Evolutionary conservation across 2,888 invertebrate genomes (phyloP).

Genomic region (Trissoscelio sp.): DNA sequence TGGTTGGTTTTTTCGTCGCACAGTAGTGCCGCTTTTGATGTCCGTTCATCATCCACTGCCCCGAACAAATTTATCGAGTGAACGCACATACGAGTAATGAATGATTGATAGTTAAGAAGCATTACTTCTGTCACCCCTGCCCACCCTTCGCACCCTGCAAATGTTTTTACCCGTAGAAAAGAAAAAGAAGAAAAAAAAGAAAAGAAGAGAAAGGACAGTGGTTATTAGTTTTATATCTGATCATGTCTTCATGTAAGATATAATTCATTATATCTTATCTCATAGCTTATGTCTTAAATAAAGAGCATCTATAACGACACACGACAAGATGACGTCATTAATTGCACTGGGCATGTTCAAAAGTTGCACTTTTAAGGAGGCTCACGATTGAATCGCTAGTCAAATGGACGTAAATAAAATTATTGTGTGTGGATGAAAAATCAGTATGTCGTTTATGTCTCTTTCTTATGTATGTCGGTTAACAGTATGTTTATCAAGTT

Average conservation of each 20-base stretch:
- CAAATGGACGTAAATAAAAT: constrained; percentile 11
- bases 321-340: constrained; percentile 22
- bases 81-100: constrained; percentile 50
- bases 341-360: constrained; percentile 16
- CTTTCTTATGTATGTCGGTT: no score
- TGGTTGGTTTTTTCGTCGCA: constrained; percentile 39
- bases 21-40: constrained; percentile 59
- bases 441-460: background rate
- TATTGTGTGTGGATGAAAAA: background rate
- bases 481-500: no score
- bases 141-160: constrained; percentile 8
- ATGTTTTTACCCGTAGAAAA: constrained; percentile 57
- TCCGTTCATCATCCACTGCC: constrained; percentile 55
- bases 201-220: constrained; percentile 32
- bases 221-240: constrained; percentile 67
- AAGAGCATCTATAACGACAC: constrained; percentile 62
- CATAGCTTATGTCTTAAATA: constrained; percentile 66
- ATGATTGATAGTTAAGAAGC: constrained; percentile 52
- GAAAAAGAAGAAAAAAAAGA: background rate
- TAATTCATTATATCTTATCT: constrained; percentile 63
- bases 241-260: constrained; percentile 64
- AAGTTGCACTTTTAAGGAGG: constrained; percentile 11
- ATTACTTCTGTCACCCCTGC: constrained; percentile 43
- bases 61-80: constrained; percentile 33
- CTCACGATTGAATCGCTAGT: constrained; percentile 10